A percentile compares a stretch with the other conserved stretches of the same genome.
Evolutionary conservation across 2,113 vertebrate species (phyloP).

Genomic region (Haliaeetus leucogaster): DNA sequence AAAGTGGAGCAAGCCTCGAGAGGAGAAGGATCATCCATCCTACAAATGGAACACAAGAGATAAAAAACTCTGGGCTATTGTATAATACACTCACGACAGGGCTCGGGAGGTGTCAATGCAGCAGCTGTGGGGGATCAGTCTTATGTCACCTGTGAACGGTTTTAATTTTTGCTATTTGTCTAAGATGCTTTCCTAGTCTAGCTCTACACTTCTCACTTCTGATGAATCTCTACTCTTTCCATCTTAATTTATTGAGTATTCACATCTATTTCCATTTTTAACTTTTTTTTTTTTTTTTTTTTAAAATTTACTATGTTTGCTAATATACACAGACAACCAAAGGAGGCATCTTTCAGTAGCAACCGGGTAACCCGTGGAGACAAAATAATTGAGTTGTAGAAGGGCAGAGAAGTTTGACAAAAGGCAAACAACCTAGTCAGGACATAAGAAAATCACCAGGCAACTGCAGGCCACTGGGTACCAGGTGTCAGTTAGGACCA

Average conservation of each 20-base stretch:
- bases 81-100: rapidly evolving
- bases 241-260: not conserved
- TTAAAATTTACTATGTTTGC: not conserved
- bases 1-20: not conserved
- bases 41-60: not conserved
- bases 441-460: not conserved
- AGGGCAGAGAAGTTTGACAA: not conserved
- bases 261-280: not conserved
- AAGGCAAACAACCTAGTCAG: not conserved
- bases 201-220: not conserved
- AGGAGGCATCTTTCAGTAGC: not conserved
- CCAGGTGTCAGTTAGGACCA: not conserved
- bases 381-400: not conserved
- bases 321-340: not conserved
- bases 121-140: not conserved
- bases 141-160: rapidly evolving
- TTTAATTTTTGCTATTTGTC: not conserved
- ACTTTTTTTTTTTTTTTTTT: not conserved
- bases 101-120: not conserved
- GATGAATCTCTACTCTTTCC: not conserved
- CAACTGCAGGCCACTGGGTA: not conserved
- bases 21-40: not conserved
- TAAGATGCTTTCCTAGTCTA: not conserved
- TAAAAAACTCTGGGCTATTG: not conserved
- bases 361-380: rapidly evolving